Evolutionary conservation across 2,888 invertebrate genomes (phyloP).

Genomic region (Stomorhina lunata): DNA sequence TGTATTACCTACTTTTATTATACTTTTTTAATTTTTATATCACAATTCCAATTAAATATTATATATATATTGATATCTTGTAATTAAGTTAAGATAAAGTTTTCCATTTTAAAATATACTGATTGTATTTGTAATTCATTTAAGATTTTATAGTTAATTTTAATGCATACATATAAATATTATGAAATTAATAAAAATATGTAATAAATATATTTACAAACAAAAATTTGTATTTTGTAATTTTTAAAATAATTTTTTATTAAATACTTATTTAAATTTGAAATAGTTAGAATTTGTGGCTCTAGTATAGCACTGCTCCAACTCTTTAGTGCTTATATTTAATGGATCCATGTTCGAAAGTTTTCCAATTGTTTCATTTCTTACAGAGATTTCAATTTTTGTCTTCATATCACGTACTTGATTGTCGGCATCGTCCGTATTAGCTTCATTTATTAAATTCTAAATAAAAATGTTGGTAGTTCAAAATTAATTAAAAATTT

Average conservation of each 20-base stretch:
- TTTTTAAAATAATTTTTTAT: not conserved
- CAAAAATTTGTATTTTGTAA: not conserved
- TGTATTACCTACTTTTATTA: too few relatives aligned
- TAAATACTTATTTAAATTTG: not conserved
- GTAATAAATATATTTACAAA: not conserved
- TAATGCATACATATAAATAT: not conserved
- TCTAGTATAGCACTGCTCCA: not conserved
- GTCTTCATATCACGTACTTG: conserved; percentile 67
- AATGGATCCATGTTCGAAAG: conserved; percentile 64
- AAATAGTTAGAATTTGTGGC: not conserved
- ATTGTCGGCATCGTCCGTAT: conserved; percentile 69
- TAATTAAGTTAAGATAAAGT: conserved; percentile 1
- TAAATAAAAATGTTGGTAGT: conserved; percentile 49
- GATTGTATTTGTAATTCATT: conserved; percentile 5
- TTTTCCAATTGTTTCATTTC: not conserved
- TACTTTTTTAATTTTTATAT: not conserved
- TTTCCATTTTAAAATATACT: conserved; percentile 22
- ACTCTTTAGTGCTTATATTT: not conserved
- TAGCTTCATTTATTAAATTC: conserved; percentile 73
- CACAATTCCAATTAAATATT: conserved; percentile 5
- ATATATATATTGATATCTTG: not conserved
- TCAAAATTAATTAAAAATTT: not conserved
- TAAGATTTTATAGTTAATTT: not conserved
- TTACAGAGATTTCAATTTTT: conserved; percentile 53
- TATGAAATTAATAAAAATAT: conserved; percentile 18